Percentiles rank a stretch among this genome's conserved stretches.
These are phyloP conservation scores for Hystrix brachyura DNA, from an alignment of 2,113 vertebrate genomes.

Conservation along the genomic window DNA sequence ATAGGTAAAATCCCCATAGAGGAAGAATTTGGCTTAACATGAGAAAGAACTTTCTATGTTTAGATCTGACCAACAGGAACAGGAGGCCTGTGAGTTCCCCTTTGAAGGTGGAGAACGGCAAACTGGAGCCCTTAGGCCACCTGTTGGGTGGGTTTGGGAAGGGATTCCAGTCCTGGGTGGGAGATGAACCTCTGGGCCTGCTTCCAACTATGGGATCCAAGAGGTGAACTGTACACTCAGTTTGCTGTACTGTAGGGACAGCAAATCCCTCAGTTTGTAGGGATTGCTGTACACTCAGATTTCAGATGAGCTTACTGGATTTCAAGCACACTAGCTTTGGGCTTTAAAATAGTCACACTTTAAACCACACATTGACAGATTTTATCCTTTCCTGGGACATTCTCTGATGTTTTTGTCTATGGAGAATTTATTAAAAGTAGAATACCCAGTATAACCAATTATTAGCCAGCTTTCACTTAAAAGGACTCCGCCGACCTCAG, in stretches of 20 bases:
- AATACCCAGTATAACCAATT: background rate
- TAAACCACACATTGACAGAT: background rate
- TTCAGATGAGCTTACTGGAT: slow-evolving; percentile 38
- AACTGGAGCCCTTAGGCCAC: slow-evolving; percentile 49
- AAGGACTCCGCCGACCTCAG: background rate
- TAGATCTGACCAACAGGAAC: slow-evolving; percentile 67
- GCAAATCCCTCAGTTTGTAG: background rate
- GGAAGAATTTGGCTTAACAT: slow-evolving; percentile 70
- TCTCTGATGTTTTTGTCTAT: background rate
- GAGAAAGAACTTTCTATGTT: slow-evolving; percentile 72
- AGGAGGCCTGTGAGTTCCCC: background rate
- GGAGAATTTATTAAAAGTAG: slow-evolving; percentile 48
- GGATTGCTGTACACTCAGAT: slow-evolving; percentile 46
- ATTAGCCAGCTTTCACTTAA: background rate
- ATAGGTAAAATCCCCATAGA: slow-evolving; percentile 5
- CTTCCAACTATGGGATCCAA: slow-evolving; percentile 40
- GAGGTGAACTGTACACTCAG: background rate
- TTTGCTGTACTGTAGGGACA: no score
- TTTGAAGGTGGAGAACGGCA: slow-evolving; percentile 65
- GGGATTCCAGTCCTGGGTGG: slow-evolving; percentile 72
- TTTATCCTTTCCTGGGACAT: slow-evolving; percentile 28
- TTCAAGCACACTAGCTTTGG: slow-evolving; percentile 31
- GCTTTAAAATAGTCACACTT: slow-evolving; percentile 59
- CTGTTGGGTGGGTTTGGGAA: slow-evolving; percentile 72
- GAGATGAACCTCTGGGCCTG: slow-evolving; percentile 59